Base-by-base conservation (phyloP, 2,797 vertebrate genomes). In the Varecia variegata region DNA sequence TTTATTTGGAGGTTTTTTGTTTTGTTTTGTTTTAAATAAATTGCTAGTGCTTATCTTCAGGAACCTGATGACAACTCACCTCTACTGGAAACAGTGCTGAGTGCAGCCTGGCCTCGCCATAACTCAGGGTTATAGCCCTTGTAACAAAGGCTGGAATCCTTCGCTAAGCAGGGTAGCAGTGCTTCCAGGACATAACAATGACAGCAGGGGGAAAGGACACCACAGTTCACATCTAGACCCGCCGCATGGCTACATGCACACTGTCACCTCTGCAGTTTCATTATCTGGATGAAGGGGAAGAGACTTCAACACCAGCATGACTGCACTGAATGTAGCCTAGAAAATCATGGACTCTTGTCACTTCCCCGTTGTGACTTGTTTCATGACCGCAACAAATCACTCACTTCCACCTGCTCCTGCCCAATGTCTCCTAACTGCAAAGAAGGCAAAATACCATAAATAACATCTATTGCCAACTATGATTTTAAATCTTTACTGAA, bases 381-480 rank as follows among this genome's bases (percentile, higher is more conserved):
- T 97, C 60, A 65, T 1, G 11, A 68, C 62, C n/a, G 35, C 71
- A 38, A 86, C 56, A 96, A 95, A 95, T 88, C 94, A 87, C 45
- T 93, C 76, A n/a, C 90, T 91, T 90, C 35, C 18, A 84, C 82
- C 77, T 74, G 88, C 62, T 95, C 71, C 18, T 13, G 45, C 80
- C 70, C 71, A 54, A 52, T 67, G 88, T 95, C 60, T 82, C 50
- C 79, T 92, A 52, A 20, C 13, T 65, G 62, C 38, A 52, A 93
- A 80, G 74, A 80, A 7, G 32, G 17, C 1, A 10, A 38, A 54
- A 52, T 23, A 47, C 38, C 65, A 87, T 30, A 43, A 68, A 62
- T 15, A 77, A 54, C 0, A 23, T 54, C 27, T 38, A 25, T 11
- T 18, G 14, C 25, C 52, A n/a, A 20, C n/a, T 23, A 30, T 1